Evolutionary conservation across 1,140 invertebrate genomes (phyloP), one percentile per base, ranked within the genome.

Genomic region (Ceratina japonica): DNA sequence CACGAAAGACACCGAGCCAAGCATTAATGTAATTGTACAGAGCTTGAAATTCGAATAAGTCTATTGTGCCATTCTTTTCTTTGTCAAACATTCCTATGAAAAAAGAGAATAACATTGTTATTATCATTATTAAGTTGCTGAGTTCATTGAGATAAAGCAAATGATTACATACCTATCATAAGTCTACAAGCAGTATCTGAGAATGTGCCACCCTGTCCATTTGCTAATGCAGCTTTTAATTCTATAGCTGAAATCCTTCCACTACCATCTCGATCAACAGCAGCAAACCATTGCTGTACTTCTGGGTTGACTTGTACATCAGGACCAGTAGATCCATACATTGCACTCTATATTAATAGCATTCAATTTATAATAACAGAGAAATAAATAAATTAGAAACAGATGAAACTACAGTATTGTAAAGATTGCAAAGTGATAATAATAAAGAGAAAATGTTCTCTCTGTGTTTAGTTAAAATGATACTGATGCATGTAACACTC

Each of bases 11-110:
- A 18, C 93, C 92, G 18, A 97, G 92, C 97, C 97, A 98, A 85
- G 97, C 95, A 89, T 97, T 97, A 52, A 98, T 96, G 87, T 98
- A 98, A 66, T 95, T 96, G 92, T 96, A 98, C 12, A 98, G 92
- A 84, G 96, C 95, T 87, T 96, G 95, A 90, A 98, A 98, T 92
- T 98, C 97, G 85, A 94, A 93, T 0, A 98, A 72, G 90, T 97
- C 96, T 84, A 98, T 98, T n/a, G 95, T 95, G n/a, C 97, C 97
- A 81, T 93, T 95, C 83, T 95, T 94, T 88, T 97, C 96, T 84
- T 94, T 94, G 90, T 98, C 97, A 94, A 98, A 98, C 96, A 98
- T 97, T 76, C 95, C 96, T 96, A 85, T 4, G 24, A 62, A 69
- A 62, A 59, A 69, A 62, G 56, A 37, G 2, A 24, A 51, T 58